Base-by-base conservation (phyloP, 37 sponge, comb jelly and placozoan species). In the Tethya wilhelma region DNA sequence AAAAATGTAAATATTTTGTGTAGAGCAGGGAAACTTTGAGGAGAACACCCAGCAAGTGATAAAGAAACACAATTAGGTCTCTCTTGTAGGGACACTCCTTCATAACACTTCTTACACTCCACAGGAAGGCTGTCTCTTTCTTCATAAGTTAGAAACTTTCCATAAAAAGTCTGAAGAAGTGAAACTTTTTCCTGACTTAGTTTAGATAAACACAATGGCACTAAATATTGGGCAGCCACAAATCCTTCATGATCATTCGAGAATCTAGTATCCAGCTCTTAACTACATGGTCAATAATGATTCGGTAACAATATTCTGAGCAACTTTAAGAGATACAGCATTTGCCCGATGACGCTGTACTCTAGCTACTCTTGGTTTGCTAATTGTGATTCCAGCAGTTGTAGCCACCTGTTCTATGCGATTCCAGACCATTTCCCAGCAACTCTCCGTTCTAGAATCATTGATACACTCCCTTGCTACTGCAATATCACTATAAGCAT, bases 401-500 rank as follows among this genome's bases (percentile, higher is more conserved):
- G 69, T 45, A 6, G 80, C 69, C 19, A 79, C 28, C 37, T 34
- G 38, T n/a, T 62, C 11, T 67, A 67, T 59, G 45, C 56, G 45
- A 22, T 7, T 29, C 80, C 80, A 79, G 25, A 79, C 30, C 30
- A 68, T 44, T 42, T 66, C 28, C 67, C 67, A 79, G 43, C 69
- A 67, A 2, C 17, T 29, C 22, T 67, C 80, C 45, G 3, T 79
- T 68, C 80, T 79, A 30, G 67, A 67, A 38, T 68, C 57, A 8
- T 19, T 44, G n/a, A 80, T 80, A 32, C 70, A 68, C 40, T 66
- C 71, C 37, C 46, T 19, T 4, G 70, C 57, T 36, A 80, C 38
- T 37, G 49, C 57, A 44, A 68, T 71, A 80, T 80, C 70, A 68
- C 30, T 28, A 49, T 80, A 80, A 53, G 81, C 81, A 55, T 12